Evolutionary conservation across 1,140 invertebrate genomes (phyloP), one percentile per base, ranked within the genome.

Genomic region (Dendrolimus punctatus): DNA sequence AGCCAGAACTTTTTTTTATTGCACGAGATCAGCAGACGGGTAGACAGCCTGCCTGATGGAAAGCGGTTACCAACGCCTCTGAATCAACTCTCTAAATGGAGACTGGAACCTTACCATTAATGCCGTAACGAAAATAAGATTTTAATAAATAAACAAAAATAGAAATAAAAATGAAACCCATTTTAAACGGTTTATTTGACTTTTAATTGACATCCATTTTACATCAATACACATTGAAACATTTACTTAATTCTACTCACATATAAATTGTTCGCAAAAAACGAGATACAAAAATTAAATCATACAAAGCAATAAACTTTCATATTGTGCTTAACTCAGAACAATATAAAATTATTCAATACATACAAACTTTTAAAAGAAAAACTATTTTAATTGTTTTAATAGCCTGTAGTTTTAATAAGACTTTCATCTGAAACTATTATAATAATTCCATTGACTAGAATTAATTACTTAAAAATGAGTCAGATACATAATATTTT

Each of bases 171-270:
- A n/a, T 46, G n/a, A 46, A 10, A 10, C 7, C 10, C 46, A 46
- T 46, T 10, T 46, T 7, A 10, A 46, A 7, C 36, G n/a, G 46
- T 46, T 10, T 46, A 46, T 59, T 59, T 60, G 58, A 55, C 58
- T 55, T 60, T 60, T 60, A 60, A 60, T 60, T 60, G 58, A 60
- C 58, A 55, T 10, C 42, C 40, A 53, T 39, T 49, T 48, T n/a
- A 57, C 55, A 57, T 10, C 40, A 43, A 55, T 39, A 50, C 42
- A 49, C 40, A 40, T 9, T 36, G 9, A 58, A 50, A 50, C 49
- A 53, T 23, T 53, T 39, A 53, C 57, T 53, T 58, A 48, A 48
- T 42, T 50, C 44, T 40, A 39, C 40, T 40, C 48, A 46, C 40
- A 39, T 38, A 52, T 9, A 44, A 8, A n/a, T 57, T 57, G 44